These are phyloP conservation scores for Lottia gigantea DNA, from an alignment of 2,888 invertebrate genomes.

Conservation along the genomic window DNA sequence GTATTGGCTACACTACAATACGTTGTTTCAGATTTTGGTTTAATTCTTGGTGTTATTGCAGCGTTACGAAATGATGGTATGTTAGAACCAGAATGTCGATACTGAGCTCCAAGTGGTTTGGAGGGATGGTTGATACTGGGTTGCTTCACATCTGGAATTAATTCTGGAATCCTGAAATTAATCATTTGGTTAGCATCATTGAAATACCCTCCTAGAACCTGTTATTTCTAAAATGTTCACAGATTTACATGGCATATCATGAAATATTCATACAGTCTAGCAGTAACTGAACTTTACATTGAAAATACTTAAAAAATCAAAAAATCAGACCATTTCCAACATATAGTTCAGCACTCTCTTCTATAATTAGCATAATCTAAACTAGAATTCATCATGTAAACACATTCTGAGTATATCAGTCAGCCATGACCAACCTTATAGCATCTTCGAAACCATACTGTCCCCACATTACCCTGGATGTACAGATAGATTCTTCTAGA, in stretches of 20 bases:
- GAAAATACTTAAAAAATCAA: too few species aligned
- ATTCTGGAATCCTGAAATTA: conserved; percentile 1
- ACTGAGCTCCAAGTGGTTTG: neutral
- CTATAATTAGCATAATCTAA: too few species aligned
- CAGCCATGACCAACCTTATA: conserved; percentile 32
- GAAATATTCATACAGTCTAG: too few species aligned
- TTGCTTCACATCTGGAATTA: neutral
- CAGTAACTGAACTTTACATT: too few species aligned
- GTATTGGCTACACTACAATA: too few species aligned
- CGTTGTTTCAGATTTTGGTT: neutral
- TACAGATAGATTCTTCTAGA: conserved; percentile 17
- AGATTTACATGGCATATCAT: too few species aligned
- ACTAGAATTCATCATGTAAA: too few species aligned
- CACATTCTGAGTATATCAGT: too few species aligned
- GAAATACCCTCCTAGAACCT: too few species aligned
- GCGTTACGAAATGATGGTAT: neutral
- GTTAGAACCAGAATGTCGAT: neutral
- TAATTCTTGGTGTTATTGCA: neutral
- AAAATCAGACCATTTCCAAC: too few species aligned
- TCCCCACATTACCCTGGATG: conserved; percentile 44
- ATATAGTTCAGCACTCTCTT: too few species aligned
- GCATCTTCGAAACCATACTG: conserved; percentile 48
- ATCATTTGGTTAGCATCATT: neutral
- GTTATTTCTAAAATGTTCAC: too few species aligned
- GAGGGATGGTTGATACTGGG: neutral